Evolutionary conservation across 1,140 invertebrate species (phyloP), one percentile per base, ranked within the genome.

Genomic region (Acromyrmex echinatior): DNA sequence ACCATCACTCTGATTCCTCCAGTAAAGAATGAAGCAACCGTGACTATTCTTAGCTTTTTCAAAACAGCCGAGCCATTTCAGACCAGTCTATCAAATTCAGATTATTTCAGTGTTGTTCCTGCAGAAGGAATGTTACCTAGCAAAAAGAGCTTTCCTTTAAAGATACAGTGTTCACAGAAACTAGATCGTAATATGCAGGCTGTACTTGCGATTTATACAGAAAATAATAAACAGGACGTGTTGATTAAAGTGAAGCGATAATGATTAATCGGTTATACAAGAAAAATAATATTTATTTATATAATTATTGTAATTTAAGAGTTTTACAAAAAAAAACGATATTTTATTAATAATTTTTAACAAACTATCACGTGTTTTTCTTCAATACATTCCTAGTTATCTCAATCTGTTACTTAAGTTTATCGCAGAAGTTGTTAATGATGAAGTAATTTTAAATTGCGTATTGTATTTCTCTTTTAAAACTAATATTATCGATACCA

Each of bases 71-170:
- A 93, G 31, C 80, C 93, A 9, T 93, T 92, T 7, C 90, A 93
- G 62, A 93, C 91, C 16, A 70, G 2, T 66, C 18, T 94, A 35
- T 91, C 89, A 12, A 84, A 93, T 62, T 80, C 66, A 1, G 85
- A 92, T n/a, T 91, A 76, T 18, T 66, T 94, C 21, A 92, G 81
- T 62, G 91, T 94, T 9, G 9, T 93, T n/a, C 93, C 93, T 3
- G 84, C 87, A 0, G 88, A 91, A 18, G 93, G 93, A 16, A 93
- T 93, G 91, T 92, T 94, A 79, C 93, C 93, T 0, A 90, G 92
- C 0, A 82, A 77, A 74, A 87, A 81, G 77, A 80, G 63, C 6
- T 90, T 94, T 63, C 66, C 90, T 1, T 62, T 94, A n/a, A 92
- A 90, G 31, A 71, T 94, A 49, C 89, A 90, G 28, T 94, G 90